These are phyloP conservation scores for Hoplodrina ambigua DNA, from an alignment of 2,888 invertebrate genomes.

Conservation along the genomic window DNA sequence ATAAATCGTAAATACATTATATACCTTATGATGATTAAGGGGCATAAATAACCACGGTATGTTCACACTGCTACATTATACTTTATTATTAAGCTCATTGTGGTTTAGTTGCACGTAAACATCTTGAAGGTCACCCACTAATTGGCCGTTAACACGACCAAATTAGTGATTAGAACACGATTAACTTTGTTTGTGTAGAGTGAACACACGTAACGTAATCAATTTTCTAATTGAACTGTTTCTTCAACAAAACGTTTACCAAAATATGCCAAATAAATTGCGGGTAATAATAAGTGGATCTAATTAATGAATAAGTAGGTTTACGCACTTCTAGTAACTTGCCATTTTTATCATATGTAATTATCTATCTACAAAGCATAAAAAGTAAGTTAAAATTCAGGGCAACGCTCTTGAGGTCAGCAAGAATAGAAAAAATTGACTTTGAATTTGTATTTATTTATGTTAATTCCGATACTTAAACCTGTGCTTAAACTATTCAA, in stretches of 20 bases:
- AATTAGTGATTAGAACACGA: conserved; percentile 54
- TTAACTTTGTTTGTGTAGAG: conserved; percentile 39
- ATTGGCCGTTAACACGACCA: conserved; percentile 58
- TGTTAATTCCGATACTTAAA: no score
- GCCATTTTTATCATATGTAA: background rate
- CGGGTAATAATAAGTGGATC: background rate
- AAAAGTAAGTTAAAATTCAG: conserved; percentile 24
- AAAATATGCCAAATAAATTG: background rate
- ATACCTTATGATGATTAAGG: conserved; percentile 25
- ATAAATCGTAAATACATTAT: conserved; percentile 22
- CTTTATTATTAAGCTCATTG: conserved; percentile 37
- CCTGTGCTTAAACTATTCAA: no score
- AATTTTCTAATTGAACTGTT: conserved; percentile 22
- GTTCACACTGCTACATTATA: conserved; percentile 23
- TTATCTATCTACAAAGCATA: no score
- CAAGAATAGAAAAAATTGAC: background rate
- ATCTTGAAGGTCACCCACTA: conserved; percentile 56
- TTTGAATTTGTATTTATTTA: conserved; percentile 15
- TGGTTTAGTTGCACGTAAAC: conserved; percentile 57
- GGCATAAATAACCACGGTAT: conserved; percentile 18
- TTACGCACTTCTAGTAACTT: conserved; percentile 1
- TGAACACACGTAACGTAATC: conserved; percentile 33
- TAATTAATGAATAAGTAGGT: background rate
- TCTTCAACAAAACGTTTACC: conserved; percentile 2
- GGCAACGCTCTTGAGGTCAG: conserved; percentile 10